These are phyloP conservation scores for Neoaliturus tenellus DNA, from an alignment of 2,888 invertebrate genomes.

Conservation along the genomic window DNA sequence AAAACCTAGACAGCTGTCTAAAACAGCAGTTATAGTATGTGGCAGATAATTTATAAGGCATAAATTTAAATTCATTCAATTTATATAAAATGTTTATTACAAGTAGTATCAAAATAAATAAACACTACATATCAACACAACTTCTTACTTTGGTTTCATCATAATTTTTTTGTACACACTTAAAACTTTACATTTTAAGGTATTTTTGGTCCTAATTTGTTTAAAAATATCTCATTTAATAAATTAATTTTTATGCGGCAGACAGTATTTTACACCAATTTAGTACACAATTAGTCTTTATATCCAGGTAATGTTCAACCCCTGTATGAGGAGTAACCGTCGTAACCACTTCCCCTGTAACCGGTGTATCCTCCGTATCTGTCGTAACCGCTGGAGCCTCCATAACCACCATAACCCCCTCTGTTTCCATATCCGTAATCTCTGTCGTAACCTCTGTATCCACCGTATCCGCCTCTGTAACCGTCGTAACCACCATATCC, in stretches of 20 bases:
- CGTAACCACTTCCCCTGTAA: not conserved
- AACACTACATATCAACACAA: not conserved
- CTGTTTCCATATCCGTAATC: not conserved
- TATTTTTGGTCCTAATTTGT: too few relatives aligned
- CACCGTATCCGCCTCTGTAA: conserved; percentile 1
- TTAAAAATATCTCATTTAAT: too few relatives aligned
- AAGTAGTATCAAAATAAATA: not conserved
- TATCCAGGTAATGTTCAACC: not conserved
- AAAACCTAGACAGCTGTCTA: too few relatives aligned
- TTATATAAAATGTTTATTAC: not conserved
- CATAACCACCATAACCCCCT: conserved; percentile 8
- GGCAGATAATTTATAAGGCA: too few relatives aligned
- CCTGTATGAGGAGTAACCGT: not conserved
- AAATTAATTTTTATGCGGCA: too few relatives aligned
- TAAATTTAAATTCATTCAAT: too few relatives aligned
- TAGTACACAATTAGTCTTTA: too few relatives aligned
- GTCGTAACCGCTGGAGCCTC: not conserved
- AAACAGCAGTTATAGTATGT: too few relatives aligned
- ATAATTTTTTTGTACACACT: not conserved
- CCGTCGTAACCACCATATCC: not conserved
- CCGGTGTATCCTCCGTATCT: not conserved
- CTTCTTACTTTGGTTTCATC: not conserved
- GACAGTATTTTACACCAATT: too few relatives aligned
- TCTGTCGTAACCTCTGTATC: not conserved
- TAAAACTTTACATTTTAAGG: too few relatives aligned